Conservation (phyloP, 1,140 invertebrate genomes). For the Pristionchus pacificus region DNA sequence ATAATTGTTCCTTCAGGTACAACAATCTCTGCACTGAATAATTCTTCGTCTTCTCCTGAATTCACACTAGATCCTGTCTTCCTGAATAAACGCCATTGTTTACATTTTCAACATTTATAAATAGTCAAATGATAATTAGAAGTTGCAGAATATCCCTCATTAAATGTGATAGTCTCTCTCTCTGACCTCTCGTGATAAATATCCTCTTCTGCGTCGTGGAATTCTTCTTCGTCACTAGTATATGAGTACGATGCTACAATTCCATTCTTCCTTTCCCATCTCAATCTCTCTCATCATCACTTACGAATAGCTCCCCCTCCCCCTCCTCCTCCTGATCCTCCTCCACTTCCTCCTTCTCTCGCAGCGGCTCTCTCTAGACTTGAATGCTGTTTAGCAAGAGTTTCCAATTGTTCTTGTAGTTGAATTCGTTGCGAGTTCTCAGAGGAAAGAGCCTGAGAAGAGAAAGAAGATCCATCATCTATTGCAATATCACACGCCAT, state of each 20-base stretch:
- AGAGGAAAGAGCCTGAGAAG: constrained; percentile 83
- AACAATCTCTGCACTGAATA: too few species aligned
- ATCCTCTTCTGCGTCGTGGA: constrained; percentile 36
- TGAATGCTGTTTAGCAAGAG: constrained; percentile 89
- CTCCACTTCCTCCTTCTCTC: background rate
- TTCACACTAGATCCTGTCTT: background rate
- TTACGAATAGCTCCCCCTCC: background rate
- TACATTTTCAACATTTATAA: too few species aligned
- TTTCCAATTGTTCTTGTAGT: constrained; percentile 95
- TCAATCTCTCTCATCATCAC: background rate
- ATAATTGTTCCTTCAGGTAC: background rate
- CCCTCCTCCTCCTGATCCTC: background rate
- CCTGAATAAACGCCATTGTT: too few species aligned
- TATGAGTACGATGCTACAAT: background rate
- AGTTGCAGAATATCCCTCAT: too few species aligned
- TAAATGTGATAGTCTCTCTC: background rate
- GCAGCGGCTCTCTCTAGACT: constrained; percentile 77
- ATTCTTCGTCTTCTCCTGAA: too few species aligned
- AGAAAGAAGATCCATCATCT: constrained; percentile 57
- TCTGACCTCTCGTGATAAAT: constrained; percentile 25
- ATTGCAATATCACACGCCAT: background rate
- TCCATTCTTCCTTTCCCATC: background rate
- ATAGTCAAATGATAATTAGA: too few species aligned
- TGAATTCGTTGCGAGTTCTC: constrained; percentile 86
- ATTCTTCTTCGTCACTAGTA: constrained; percentile 33